Base-by-base conservation (phyloP, 1,140 invertebrate genomes). In the Drosophila sulfurigaster region DNA sequence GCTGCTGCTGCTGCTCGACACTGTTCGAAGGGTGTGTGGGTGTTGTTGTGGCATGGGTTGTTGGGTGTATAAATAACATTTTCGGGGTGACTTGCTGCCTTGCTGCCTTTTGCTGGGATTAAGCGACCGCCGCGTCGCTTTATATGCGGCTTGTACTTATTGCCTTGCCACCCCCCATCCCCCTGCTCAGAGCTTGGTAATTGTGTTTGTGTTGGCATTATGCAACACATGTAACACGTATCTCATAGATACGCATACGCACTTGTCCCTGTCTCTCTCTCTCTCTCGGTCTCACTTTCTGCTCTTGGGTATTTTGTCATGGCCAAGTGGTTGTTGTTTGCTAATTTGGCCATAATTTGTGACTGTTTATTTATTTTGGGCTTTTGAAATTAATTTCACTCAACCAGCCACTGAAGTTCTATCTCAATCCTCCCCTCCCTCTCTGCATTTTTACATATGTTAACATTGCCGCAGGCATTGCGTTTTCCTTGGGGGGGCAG, bases 61-160 rank as follows among this genome's bases (percentile, higher is more conserved):
- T 63, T 59, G 66, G 66, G 83, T 81, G 77, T 78, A 85, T 89
- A 89, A 88, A 85, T 89, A 89, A 89, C 71, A 71, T 59, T 68
- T 59, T 62, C 20, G 69, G 83, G 79, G 79, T 79, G 82, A 75
- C 70, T 87, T 64, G 41, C 20, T 25, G 20, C 20, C 20, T 25
- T 25, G 20, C 32, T 32, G 32, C 49, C 60, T 32, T 68, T 41
- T 69, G 62, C 38, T 64, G 73, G 73, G 82, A 80, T 87, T 91
- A 83, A 77, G 75, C 82, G 63, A 70, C 60, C 62, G 68, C 51
- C 64, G 81, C 86, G 71, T 67, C 73, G 72, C 78, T 91, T 92
- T 92, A 91, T 92, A 91, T 92, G 91, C 83, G 91, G 91, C 91
- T 92, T 89, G 82, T 88, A 92, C 92, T 92, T 92, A 92, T 92